These are phyloP conservation scores for Taeniopygia guttata DNA, from an alignment of 2,797 vertebrate species.

Conservation along the genomic window DNA sequence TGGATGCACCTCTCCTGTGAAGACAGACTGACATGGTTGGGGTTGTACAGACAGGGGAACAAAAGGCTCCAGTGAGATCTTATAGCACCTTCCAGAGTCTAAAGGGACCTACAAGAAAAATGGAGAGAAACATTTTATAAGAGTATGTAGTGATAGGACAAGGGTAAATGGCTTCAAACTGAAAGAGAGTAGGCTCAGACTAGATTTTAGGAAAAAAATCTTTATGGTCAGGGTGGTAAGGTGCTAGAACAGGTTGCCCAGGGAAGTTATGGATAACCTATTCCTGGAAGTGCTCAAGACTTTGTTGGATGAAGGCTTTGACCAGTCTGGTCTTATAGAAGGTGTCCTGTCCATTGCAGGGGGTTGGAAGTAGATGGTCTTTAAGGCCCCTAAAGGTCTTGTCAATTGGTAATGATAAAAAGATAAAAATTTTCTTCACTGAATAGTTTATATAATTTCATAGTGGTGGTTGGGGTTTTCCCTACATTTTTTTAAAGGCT, in stretches of 20 bases:
- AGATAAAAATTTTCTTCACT: background rate
- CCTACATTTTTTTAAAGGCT: background rate
- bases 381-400: background rate
- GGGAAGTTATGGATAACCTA: too few relatives aligned
- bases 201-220: background rate
- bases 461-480: background rate
- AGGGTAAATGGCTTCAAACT: background rate
- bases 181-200: background rate
- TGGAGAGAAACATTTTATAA: background rate
- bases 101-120: background rate
- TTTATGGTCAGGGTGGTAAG: background rate
- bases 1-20: background rate
- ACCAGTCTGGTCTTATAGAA: background rate
- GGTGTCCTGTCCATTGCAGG: background rate
- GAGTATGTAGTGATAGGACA: background rate
- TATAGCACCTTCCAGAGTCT: background rate
- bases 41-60: background rate
- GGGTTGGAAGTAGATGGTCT: background rate
- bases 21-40: background rate
- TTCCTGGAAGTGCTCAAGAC: background rate
- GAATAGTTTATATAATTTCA: background rate
- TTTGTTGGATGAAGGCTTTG: background rate
- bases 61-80: background rate
- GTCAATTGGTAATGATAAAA: background rate
- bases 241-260: background rate